Base-by-base conservation (phyloP, 2,888 invertebrate species). In the Caenorhabditis uteleia region DNA sequence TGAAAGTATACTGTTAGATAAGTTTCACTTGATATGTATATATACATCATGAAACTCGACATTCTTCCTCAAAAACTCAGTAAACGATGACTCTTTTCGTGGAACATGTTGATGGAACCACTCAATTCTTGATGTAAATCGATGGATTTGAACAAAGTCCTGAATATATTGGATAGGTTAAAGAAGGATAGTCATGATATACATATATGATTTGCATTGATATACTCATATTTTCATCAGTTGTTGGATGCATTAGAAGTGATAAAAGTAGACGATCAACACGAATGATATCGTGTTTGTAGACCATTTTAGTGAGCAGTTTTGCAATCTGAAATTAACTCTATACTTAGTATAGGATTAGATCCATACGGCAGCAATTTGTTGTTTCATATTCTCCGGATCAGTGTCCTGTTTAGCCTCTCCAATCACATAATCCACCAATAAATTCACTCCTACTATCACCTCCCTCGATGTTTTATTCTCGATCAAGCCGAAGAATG, bases 251-350 rank as follows among this genome's bases (percentile, higher is more conserved):
- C 42, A 77, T 62, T 2, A 74, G 61, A n/a, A 80, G 44, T 12
- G 77, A 56, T 14, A 77, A 47, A 7, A 80, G 67, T 26, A 80
- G 61, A 14, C 79, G 70, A 39, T 80, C 79, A 39, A 78, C 58
- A 8, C 70, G 66, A 21, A 77, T 47, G 49, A 73, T 44, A 23
- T 74, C 54, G 33, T 49, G 53, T 14, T 56, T 47, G 57, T 78
- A 80, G 6, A 77, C 46, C 62, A 80, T 67, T 2, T 62, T 46
- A 31, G 74, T 55, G n/a, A 77, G 48, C 10, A 59, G 55, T 25
- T 45, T 54, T 29, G 72, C 56, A 18, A 73, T 58, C 69, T 74
- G 50, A 43, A 61, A 61, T 20, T 14, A 10, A n/a, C 8, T 25
- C 25, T 1, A 21, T 27, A 34, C 14, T 55, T 50, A 16, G 31